phyloP scores from a whole-genome alignment of 2,888 invertebrate genomes.

The Cacoxenus indagator region DNA sequence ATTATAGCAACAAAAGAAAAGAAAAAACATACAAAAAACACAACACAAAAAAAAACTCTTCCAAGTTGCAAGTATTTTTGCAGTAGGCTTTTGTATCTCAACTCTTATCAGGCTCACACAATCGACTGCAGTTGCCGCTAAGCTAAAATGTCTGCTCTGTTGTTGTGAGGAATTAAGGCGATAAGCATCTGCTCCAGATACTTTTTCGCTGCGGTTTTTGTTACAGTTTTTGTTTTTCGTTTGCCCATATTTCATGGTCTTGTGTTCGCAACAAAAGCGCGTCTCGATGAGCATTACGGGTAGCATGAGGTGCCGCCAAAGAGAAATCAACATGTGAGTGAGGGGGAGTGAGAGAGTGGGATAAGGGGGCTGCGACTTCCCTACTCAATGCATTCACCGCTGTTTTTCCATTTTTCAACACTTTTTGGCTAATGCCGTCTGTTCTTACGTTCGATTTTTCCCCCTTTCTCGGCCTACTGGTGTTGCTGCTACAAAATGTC shows the following conservation, averaged over 20 bases:
- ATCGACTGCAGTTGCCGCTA: background rate
- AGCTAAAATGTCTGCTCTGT: background rate
- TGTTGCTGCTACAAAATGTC: background rate
- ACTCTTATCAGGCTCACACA: slow-evolving; percentile 12
- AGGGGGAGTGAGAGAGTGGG: too few species aligned
- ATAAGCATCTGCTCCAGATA: slow-evolving; percentile 3
- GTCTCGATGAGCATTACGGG: background rate
- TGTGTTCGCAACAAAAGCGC: background rate
- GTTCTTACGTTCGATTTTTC: too few species aligned
- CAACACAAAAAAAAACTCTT: background rate
- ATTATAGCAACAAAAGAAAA: slow-evolving; percentile 51
- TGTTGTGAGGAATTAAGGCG: background rate
- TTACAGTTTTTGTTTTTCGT: background rate
- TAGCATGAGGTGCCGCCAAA: background rate
- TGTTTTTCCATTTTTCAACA: too few species aligned
- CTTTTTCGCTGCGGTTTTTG: background rate
- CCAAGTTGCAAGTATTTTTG: background rate
- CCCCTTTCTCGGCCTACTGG: background rate
- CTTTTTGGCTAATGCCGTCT: too few species aligned
- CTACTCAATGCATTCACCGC: too few species aligned
- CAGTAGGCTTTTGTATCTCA: background rate
- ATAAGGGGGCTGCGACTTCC: too few species aligned
- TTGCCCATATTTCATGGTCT: background rate
- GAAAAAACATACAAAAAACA: slow-evolving; percentile 35
- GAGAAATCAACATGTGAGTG: too few species aligned